Evolutionary conservation across 2,888 invertebrate genomes (phyloP).

Genomic region (Leucania comma): DNA sequence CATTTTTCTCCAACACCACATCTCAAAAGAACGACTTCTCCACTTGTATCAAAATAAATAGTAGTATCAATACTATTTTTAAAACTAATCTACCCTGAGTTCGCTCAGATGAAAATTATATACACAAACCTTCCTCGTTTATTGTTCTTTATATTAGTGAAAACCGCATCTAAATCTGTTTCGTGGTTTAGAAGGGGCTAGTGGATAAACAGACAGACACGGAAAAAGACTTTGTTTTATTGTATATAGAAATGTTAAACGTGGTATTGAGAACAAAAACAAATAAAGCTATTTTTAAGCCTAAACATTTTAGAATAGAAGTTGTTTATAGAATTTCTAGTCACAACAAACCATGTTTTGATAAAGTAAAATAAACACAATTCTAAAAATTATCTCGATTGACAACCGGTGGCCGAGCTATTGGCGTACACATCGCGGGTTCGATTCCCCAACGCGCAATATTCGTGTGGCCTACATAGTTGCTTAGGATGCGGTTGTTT

Average conservation of each 20-base stretch:
- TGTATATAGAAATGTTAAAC: not conserved
- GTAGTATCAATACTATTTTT: no score
- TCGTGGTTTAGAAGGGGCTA: no score
- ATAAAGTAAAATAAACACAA: slow-evolving; percentile 26
- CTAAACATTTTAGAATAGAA: slow-evolving; percentile 19
- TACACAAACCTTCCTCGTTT: no score
- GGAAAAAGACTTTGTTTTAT: no score
- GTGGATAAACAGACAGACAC: no score
- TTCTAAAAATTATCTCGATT: slow-evolving; percentile 32
- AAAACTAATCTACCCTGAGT: no score
- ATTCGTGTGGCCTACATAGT: slow-evolving; percentile 27
- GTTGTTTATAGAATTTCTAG: slow-evolving; percentile 26
- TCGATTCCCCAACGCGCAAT: slow-evolving; percentile 14
- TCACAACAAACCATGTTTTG: slow-evolving; percentile 28
- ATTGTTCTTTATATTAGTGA: no score
- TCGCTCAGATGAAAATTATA: no score
- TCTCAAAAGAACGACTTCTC: no score
- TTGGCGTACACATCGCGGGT: not conserved
- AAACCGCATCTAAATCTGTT: no score
- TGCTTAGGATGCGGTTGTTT: slow-evolving; percentile 26
- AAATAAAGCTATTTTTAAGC: slow-evolving; percentile 29
- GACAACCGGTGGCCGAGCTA: slow-evolving; percentile 24
- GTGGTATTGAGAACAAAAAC: slow-evolving; percentile 21
- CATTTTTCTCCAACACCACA: no score
- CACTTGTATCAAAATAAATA: no score